Evolutionary conservation across 2,113 vertebrate species (phyloP).

Genomic region (Apteryx owenii): DNA sequence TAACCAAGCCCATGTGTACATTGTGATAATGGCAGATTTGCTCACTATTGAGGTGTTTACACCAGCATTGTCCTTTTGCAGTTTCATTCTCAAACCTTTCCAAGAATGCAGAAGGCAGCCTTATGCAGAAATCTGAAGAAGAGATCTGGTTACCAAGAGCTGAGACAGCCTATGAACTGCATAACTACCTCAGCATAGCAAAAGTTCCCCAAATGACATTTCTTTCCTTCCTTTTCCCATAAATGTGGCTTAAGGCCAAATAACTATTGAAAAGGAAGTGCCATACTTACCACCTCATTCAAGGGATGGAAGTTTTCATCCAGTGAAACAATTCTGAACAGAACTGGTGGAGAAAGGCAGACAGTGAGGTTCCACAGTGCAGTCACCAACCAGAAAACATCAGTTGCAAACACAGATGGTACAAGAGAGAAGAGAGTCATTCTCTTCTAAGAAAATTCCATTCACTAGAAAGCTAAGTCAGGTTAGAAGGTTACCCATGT

Average conservation of each 20-base stretch:
- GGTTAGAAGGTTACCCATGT: background rate
- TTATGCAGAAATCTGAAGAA: background rate
- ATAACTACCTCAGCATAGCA: background rate
- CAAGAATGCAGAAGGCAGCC: background rate
- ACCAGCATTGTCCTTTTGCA: background rate
- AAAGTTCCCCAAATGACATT: background rate
- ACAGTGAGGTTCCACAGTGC: background rate
- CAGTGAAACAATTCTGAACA: constrained; percentile 75
- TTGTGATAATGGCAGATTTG: background rate
- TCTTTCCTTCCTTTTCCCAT: background rate
- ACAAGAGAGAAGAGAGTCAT: background rate
- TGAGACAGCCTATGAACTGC: background rate
- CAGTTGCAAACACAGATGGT: background rate
- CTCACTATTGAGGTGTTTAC: background rate
- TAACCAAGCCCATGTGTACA: background rate
- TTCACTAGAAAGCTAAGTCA: background rate
- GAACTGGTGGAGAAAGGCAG: constrained; percentile 68
- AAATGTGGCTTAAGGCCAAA: background rate
- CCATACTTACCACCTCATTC: constrained; percentile 70
- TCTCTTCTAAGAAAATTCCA: background rate
- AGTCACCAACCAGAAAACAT: background rate
- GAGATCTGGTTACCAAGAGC: background rate
- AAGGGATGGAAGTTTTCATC: constrained; percentile 71
- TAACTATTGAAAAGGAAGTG: background rate
- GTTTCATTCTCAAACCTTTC: background rate